Evolutionary conservation across 2,888 invertebrate genomes (phyloP).

Genomic region (Platycheirus rosarum): DNA sequence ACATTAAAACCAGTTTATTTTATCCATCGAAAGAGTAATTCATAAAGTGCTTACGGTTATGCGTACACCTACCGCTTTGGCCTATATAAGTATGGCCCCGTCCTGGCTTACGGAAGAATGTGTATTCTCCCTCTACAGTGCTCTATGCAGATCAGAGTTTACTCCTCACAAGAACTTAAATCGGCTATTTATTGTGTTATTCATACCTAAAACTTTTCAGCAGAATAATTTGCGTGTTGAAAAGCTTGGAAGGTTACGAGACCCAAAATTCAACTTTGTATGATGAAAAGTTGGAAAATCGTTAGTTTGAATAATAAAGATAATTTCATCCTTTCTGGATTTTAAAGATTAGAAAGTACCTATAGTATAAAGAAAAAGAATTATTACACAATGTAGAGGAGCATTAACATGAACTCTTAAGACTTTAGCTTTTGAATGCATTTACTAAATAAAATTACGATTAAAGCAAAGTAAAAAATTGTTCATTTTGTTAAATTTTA

Average conservation of each 20-base stretch:
- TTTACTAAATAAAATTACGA: too few relatives aligned
- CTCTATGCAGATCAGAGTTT: slow-evolving; percentile 14
- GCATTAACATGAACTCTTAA: too few relatives aligned
- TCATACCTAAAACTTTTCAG: slow-evolving; percentile 58
- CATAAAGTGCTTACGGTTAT: not conserved
- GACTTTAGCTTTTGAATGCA: too few relatives aligned
- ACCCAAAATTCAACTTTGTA: slow-evolving; percentile 21
- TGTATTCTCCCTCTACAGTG: slow-evolving; percentile 13
- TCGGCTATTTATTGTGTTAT: slow-evolving; percentile 61
- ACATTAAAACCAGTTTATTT: slow-evolving; percentile 26
- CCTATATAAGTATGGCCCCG: not conserved
- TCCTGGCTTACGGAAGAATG: slow-evolving; percentile 21
- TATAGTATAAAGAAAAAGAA: too few relatives aligned
- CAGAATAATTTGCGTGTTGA: too few relatives aligned
- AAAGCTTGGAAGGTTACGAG: slow-evolving; percentile 22
- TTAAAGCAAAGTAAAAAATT: too few relatives aligned
- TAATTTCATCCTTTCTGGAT: not conserved
- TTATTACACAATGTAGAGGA: too few relatives aligned
- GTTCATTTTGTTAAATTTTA: too few relatives aligned
- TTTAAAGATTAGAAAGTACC: too few relatives aligned
- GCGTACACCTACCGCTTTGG: too few relatives aligned
- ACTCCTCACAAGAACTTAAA: slow-evolving; percentile 28
- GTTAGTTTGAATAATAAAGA: slow-evolving; percentile 48
- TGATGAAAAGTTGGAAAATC: slow-evolving; percentile 41
- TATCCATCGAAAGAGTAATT: not conserved